Conservation (phyloP, 2,797 vertebrate species). For the Urophycis tenuis region DNA sequence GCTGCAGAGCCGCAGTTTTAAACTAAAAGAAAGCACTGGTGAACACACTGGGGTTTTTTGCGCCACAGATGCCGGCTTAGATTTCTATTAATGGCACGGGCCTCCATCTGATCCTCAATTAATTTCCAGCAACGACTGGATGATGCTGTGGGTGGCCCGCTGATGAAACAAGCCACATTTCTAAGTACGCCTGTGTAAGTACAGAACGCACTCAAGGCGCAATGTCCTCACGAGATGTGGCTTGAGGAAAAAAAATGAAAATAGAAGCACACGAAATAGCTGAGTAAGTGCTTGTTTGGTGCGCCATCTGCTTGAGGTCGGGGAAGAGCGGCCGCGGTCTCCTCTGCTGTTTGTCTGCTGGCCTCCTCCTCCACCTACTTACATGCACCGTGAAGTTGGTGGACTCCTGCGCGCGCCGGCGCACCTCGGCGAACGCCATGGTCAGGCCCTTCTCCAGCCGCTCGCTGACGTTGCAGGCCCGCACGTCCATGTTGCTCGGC, state of each 20-base stretch:
- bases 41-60: background rate
- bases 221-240: background rate
- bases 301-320: background rate
- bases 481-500: conserved; percentile 79
- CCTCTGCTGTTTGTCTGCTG: background rate
- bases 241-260: background rate
- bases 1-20: background rate
- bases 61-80: background rate
- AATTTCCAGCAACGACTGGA: background rate
- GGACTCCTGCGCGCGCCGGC: conserved; percentile 71
- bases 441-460: conserved; percentile 83
- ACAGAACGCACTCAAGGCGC: background rate
- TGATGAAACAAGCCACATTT: background rate
- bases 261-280: background rate
- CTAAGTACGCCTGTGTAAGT: background rate
- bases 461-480: conserved; percentile 87
- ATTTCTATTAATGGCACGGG: background rate
- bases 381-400: conserved; percentile 90
- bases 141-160: background rate
- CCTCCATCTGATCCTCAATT: background rate
- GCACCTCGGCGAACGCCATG: conserved; percentile 81
- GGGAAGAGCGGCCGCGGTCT: background rate
- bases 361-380: conserved; percentile 42
- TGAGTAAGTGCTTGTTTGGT: background rate
- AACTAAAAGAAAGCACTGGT: background rate